Evolutionary conservation across 2,888 invertebrate genomes (phyloP).

Genomic region (Polia nebulosa): DNA sequence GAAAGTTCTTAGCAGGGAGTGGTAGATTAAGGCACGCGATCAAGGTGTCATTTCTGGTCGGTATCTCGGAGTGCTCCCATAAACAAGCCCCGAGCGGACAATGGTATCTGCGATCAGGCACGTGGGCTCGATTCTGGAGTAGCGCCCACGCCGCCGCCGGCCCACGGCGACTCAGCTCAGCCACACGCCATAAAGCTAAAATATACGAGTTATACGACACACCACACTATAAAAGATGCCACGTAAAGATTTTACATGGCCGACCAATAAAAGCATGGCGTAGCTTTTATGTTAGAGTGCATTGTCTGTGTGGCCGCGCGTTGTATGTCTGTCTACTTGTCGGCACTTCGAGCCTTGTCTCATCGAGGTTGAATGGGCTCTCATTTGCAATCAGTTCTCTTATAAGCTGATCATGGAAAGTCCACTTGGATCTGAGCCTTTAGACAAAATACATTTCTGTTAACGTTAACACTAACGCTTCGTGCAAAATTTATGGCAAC

Average conservation of each 20-base stretch:
- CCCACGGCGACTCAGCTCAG: conserved; percentile 64
- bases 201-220: conserved; percentile 87
- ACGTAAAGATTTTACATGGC: conserved; percentile 83
- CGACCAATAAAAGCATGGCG: conserved; percentile 83
- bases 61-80: conserved; percentile 82
- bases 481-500: too few species aligned
- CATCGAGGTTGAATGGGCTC: conserved; percentile 43
- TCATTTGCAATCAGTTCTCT: conserved; percentile 32
- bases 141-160: conserved; percentile 85
- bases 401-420: conserved; percentile 8
- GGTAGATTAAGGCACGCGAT: conserved; percentile 78
- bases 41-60: conserved; percentile 81
- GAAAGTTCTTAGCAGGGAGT: conserved; percentile 65
- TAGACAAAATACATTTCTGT: too few species aligned
- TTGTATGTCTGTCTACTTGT: conserved; percentile 63
- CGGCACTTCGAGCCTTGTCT: conserved; percentile 61
- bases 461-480: too few species aligned
- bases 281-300: conserved; percentile 81
- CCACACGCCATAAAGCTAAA: conserved; percentile 82
- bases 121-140: conserved; percentile 88
- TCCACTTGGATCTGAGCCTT: conserved; percentile 3
- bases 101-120: conserved; percentile 87
- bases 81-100: conserved; percentile 85
- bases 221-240: conserved; percentile 83
- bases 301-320: conserved; percentile 80